Evolutionary conservation across 2,888 invertebrate species (phyloP).

Genomic region (Archips crataeganus): DNA sequence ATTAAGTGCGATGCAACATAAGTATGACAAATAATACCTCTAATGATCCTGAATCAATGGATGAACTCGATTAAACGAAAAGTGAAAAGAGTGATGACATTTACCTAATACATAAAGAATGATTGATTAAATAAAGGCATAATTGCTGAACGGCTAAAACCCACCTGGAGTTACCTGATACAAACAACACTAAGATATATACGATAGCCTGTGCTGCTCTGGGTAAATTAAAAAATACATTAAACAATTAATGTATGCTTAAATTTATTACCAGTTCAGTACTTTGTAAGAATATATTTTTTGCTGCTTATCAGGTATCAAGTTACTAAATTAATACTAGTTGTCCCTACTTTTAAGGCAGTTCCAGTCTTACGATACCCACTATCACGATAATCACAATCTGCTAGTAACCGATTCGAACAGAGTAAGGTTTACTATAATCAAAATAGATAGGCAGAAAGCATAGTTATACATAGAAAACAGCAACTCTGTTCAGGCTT

Average conservation of each 20-base stretch:
- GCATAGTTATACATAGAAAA: neutral
- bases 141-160: constrained; percentile 16
- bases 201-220: constrained; percentile 35
- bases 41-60: constrained; percentile 7
- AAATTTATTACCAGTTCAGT: neutral
- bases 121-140: neutral
- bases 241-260: constrained; percentile 29
- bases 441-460: no score
- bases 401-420: neutral
- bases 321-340: constrained; percentile 1
- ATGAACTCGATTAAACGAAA: neutral
- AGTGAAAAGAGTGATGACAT: constrained; percentile 19
- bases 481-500: neutral
- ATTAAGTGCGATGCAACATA: constrained; percentile 31
- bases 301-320: neutral
- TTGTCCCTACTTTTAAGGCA: neutral
- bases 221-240: constrained; percentile 38
- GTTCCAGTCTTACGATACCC: neutral
- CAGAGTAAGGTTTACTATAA: neutral
- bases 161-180: constrained; percentile 42
- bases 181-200: constrained; percentile 31
- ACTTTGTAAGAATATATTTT: constrained; percentile 1
- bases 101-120: constrained; percentile 13
- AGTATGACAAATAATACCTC: constrained; percentile 25
- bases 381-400: neutral